Evolutionary conservation across 2,888 invertebrate species (phyloP).

Genomic region (Orthosia gothica): DNA sequence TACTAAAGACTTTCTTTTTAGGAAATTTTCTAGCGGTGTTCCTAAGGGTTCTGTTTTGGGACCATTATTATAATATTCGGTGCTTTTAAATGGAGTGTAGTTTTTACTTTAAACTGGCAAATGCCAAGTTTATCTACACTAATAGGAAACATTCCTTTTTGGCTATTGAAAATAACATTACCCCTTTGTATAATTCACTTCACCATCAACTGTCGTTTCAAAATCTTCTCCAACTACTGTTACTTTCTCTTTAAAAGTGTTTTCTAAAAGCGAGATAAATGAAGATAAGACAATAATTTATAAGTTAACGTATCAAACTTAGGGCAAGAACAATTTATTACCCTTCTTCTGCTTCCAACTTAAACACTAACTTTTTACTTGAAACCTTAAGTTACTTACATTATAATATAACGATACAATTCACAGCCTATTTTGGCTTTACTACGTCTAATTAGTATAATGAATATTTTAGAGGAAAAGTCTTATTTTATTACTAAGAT

Average conservation of each 20-base stretch:
- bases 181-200: slow-evolving; percentile 16
- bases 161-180: slow-evolving; percentile 10
- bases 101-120: not conserved
- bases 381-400: slow-evolving; percentile 64
- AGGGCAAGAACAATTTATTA: slow-evolving; percentile 64
- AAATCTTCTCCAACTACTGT: slow-evolving; percentile 12
- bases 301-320: slow-evolving; percentile 60
- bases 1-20: slow-evolving; percentile 33
- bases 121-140: not conserved
- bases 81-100: slow-evolving; percentile 18
- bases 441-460: slow-evolving; percentile 63
- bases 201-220: not conserved
- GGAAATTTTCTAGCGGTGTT: slow-evolving; percentile 33
- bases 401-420: slow-evolving; percentile 66
- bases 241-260: slow-evolving; percentile 33
- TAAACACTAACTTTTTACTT: slow-evolving; percentile 62
- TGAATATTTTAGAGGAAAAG: slow-evolving; percentile 54
- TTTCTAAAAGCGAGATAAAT: slow-evolving; percentile 37
- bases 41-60: slow-evolving; percentile 28
- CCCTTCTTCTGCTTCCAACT: slow-evolving; percentile 42
- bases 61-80: slow-evolving; percentile 13
- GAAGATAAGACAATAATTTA: slow-evolving; percentile 61
- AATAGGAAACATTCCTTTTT: not conserved
- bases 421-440: slow-evolving; percentile 83
- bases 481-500: slow-evolving; percentile 46